Evolutionary conservation across 2,113 vertebrate species (phyloP), one percentile per base, ranked within the genome.

Genomic region (Vanacampus margaritifer): DNA sequence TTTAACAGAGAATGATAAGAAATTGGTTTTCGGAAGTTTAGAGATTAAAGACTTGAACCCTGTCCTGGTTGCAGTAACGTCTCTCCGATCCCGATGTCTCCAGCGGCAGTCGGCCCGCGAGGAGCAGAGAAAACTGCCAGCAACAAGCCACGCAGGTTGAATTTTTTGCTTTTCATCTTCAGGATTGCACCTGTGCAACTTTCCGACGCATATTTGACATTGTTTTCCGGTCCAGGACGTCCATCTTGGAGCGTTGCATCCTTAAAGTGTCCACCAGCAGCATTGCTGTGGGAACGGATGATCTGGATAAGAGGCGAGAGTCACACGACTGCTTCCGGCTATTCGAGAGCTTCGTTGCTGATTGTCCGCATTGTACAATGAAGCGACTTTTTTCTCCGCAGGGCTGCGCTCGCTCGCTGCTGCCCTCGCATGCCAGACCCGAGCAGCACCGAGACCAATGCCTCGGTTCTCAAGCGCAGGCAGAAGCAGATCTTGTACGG

Each of bases 401-500:
- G 88, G 59, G 39, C 85, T 1, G 63, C 75, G 2, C 19, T 80
- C 10, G 43, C 82, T 6, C 81, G 81, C 43, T 84, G 80, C 68
- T 80, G 68, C 73, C 65, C 81, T 5, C 85, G 82, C 26, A 78
- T 83, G 61, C 76, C 84, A 1, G 90, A 92, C 67, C 74, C 84
- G 3, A 57, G 53, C 67, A 90, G 90, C 66, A 88, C 81, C 0
- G 92, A 96, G 82, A 93, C 89, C 26, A 93, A 95, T 46, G 88
- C 92, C 3, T 85, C 72, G 0, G 88, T 94, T 56, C 84, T 94
- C 73, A 91, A 88, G 73, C 80, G 91, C 24, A 66, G 90, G n/a
- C 93, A 94, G 82, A 94, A 95, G 70, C 94, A 95, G 86, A 93
- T 94, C 80, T 91, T 94, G 78, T 95, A 95, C 43, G 93, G 94